Evolutionary conservation across 2,113 vertebrate genomes (phyloP), one percentile per base, ranked within the genome.

Genomic region (Tragelaphus strepsiceros): DNA sequence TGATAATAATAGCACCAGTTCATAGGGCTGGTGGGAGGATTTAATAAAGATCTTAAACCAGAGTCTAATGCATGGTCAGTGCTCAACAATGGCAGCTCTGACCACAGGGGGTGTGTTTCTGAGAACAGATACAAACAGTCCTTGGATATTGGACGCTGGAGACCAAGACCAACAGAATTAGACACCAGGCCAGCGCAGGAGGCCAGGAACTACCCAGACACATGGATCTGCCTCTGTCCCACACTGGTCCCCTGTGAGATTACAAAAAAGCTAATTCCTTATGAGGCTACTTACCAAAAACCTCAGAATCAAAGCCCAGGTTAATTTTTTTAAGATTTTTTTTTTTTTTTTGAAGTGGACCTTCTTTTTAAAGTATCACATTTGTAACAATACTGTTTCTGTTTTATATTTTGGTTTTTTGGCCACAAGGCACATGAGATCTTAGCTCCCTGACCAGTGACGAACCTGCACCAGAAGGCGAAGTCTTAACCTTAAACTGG

Each of bases 71-170:
- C 43, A 4, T 0, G 2, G 49, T 28, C 30, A 10, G 13, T 4
- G 32, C 15, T 21, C 12, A 10, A 9, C 3, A 8, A 26, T 0
- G 74, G 17, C 0, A 21, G 59, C 82, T 2, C 1, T 7, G 19
- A 16, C 1, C 3, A 28, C 21, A 3, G 43, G 0, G 35, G 61
- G 5, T 15, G 32, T 3, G 32, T 46, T 17, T 58, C n/a, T 3
- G 2, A 5, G 0, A 13, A n/a, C 5, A 6, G 56, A 59, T 11
- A 7, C 10, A 0, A 16, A n/a, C 0, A 5, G 67, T 2, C 13
- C 43, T 83, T 56, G 19, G n/a, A 7, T 0, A 14, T 0, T 8
- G 58, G 84, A 53, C 7, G 16, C 35, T 4, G 5, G 54, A 26
- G 46, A 62, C 32, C 84, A 32, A 19, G 26, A 53, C 1, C 0